Evolutionary conservation across 35 echinoderm and acorn worm species (phyloP), one percentile per base, ranked within the genome.

Genomic region (Holothuria glaberrima): DNA sequence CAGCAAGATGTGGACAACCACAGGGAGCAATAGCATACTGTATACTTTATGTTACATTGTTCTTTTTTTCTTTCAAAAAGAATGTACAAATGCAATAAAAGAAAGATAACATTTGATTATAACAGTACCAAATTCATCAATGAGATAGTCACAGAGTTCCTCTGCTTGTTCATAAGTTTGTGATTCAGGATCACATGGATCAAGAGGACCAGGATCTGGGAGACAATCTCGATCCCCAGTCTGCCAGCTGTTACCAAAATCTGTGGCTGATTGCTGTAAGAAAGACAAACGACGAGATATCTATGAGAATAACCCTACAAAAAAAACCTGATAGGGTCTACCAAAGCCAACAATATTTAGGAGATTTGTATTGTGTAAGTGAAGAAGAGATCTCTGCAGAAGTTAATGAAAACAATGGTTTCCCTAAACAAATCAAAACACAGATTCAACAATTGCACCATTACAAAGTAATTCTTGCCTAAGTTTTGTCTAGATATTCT

Each of bases 191-290:
- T 69, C 69, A 62, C 92, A 94, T 4, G 92, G 92, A 58, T 87
- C 83, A 21, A 82, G 32, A 4, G 65, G 86, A 28, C 85, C 82
- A 12, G 82, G 82, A 70, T 68, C 66, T n/a, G 58, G 71, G 35
- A 75, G 4, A 54, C 93, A 94, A 22, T 88, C 69, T 24, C 72
- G 48, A 12, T 20, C 36, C 6, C 86, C 90, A 38, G 90, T 59
- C 34, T 60, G 71, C 93, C 93, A 94, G 69, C 89, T 91, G 48
- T 94, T 50, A 18, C 93, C 93, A 89, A 94, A 94, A 28, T 94
- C 93, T 4, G 57, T 86, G 1, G 22, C 35, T 28, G 89, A 90
- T 78, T 48, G 35, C 81, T 65, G 54, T 18, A 85, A 62, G 3
- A 69, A 38, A 78, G 4, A 46, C n/a, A n/a, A 45, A 24, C n/a